phyloP scores from a whole-genome alignment of 2,797 vertebrate genomes.

The Micromesistius poutassou region DNA sequence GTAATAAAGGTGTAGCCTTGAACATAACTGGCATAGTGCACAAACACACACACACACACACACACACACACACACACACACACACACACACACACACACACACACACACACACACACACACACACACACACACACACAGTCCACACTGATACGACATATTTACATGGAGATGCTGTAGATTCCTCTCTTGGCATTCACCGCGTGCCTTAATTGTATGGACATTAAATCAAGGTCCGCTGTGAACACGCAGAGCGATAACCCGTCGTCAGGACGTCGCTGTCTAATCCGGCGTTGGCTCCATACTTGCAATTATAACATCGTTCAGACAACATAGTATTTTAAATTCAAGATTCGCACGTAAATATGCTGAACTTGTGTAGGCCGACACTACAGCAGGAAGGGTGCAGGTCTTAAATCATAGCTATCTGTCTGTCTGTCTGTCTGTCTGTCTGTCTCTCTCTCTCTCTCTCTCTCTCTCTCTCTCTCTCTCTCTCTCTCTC shows the following conservation, averaged over 20 bases:
- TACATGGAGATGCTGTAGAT: slow-evolving; percentile 57
- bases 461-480: not conserved
- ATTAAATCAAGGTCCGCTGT: slow-evolving; percentile 99
- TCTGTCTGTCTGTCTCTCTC: not conserved
- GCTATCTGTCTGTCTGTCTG: not conserved
- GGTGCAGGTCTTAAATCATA: not conserved
- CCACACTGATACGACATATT: not conserved
- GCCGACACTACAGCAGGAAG: not conserved
- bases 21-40: too few relatives aligned
- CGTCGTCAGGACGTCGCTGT: slow-evolving; percentile 36
- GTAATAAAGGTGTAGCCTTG: too few relatives aligned
- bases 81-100: slow-evolving; percentile 3
- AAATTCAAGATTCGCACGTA: not conserved
- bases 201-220: slow-evolving; percentile 98
- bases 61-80: slow-evolving; percentile 20
- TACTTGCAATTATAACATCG: slow-evolving; percentile 15
- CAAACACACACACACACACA: slow-evolving; percentile 8
- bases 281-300: slow-evolving; percentile 1
- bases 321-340: not conserved
- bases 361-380: too few relatives aligned
- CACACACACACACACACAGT: slow-evolving; percentile 13
- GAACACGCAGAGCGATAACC: slow-evolving; percentile 95
- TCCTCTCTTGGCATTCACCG: slow-evolving; percentile 97
- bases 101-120: slow-evolving; percentile 12
- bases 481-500: not conserved